Evolutionary conservation across 2,888 invertebrate genomes (phyloP).

Genomic region (Drosophila picticornis): DNA sequence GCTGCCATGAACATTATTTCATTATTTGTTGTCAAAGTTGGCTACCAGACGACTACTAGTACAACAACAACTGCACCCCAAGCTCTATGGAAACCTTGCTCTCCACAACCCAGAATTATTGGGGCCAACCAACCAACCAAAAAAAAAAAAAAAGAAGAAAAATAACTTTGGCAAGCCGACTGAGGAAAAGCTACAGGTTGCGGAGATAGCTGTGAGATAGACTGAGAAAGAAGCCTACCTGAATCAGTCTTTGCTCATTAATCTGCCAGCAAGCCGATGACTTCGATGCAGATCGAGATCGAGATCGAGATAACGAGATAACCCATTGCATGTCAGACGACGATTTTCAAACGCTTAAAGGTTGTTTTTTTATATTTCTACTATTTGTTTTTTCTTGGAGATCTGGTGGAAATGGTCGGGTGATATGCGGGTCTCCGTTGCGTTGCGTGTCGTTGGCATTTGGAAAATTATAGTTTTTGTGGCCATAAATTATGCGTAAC

Average conservation of each 20-base stretch:
- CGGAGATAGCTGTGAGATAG: neutral
- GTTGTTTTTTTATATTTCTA: conserved; percentile 7
- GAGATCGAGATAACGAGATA: conserved; percentile 36
- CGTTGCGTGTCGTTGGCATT: conserved; percentile 54
- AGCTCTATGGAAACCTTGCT: neutral
- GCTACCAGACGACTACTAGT: conserved; percentile 60
- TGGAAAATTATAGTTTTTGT: conserved; percentile 70
- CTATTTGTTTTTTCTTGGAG: conserved; percentile 12
- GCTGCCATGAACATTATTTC: conserved; percentile 76
- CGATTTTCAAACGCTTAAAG: conserved; percentile 50
- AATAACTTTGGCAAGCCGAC: conserved; percentile 22
- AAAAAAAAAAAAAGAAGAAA: neutral
- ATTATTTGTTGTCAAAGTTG: conserved; percentile 78
- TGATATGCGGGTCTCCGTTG: conserved; percentile 19
- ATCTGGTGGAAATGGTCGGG: conserved; percentile 7
- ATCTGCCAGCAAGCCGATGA: conserved; percentile 54
- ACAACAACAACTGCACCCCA: neutral
- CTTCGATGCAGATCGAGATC: conserved; percentile 35
- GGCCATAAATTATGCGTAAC: conserved; percentile 84
- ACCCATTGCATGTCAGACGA: conserved; percentile 61
- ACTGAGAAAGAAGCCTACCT: conserved; percentile 29
- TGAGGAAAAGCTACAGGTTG: conserved; percentile 35
- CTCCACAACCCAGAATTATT: conserved; percentile 18
- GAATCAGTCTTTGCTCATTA: conserved; percentile 44
- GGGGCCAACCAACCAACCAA: conserved; percentile 30